Conservation (phyloP, 2,797 vertebrate genomes). For the Myotis planiceps region DNA sequence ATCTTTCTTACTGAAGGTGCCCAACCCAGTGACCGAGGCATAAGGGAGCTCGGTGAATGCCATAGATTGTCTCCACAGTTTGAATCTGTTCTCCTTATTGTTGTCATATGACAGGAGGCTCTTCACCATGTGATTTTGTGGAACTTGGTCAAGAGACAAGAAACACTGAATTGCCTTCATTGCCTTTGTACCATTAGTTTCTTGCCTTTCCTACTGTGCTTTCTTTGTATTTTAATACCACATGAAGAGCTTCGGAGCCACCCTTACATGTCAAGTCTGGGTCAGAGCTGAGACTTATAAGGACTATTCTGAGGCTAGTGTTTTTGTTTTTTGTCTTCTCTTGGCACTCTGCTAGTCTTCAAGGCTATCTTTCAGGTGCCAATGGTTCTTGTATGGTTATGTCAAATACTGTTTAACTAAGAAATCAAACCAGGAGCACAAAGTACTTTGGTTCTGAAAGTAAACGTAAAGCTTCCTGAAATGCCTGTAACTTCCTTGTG, state of each 20-base stretch:
- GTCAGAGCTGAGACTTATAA: constrained; percentile 19
- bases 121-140: neutral
- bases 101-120: constrained; percentile 13
- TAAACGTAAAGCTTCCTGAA: neutral
- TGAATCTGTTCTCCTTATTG: neutral
- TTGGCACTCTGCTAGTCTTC: neutral
- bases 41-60: neutral
- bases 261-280: neutral
- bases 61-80: neutral
- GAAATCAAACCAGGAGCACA: neutral
- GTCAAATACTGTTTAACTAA: neutral
- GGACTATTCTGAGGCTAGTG: neutral
- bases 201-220: constrained; percentile 60
- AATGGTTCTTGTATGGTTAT: neutral
- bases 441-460: neutral
- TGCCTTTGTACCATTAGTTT: constrained; percentile 68
- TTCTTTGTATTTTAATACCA: constrained; percentile 35
- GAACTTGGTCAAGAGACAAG: neutral
- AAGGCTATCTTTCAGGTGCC: neutral
- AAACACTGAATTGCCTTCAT: constrained; percentile 2
- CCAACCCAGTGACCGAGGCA: neutral
- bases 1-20: neutral
- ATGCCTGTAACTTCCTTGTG: neutral
- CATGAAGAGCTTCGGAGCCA: neutral
- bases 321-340: neutral